phyloP scores from a whole-genome alignment of 2,797 vertebrate genomes.

The Sebastolobus alascanus region DNA sequence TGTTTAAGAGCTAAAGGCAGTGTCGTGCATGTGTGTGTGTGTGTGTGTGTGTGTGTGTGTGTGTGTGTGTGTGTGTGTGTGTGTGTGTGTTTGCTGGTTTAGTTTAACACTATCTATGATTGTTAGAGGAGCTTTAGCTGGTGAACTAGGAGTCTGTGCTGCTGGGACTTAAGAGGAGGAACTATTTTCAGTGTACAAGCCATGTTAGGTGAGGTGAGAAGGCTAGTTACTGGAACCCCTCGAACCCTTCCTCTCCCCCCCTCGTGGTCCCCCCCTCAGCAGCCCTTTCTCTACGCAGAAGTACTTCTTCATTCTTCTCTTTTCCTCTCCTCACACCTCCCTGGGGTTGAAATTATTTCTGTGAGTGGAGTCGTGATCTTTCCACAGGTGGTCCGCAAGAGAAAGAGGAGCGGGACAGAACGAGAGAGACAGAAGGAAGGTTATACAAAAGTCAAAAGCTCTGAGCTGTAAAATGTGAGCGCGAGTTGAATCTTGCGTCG shows the following conservation, averaged over 20 bases:
- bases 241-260: conserved; percentile 3
- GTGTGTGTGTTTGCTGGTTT: conserved; percentile 76
- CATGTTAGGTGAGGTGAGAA: conserved; percentile 55
- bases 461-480: conserved; percentile 39
- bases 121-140: conserved; percentile 74
- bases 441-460: conserved; percentile 61
- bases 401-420: conserved; percentile 52
- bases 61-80: conserved; percentile 40
- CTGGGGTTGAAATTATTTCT: conserved; percentile 52
- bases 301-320: conserved; percentile 27
- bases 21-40: conserved; percentile 48
- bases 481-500: conserved; percentile 15
- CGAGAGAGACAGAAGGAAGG: conserved; percentile 56
- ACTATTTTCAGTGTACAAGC: conserved; percentile 55
- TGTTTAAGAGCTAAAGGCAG: conserved; percentile 72
- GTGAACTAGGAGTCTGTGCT: conserved; percentile 63
- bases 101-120: conserved; percentile 75
- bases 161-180: conserved; percentile 46
- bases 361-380: conserved; percentile 45
- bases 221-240: conserved; percentile 40
- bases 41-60: conserved; percentile 35
- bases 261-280: conserved; percentile 34
- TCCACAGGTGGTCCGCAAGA: conserved; percentile 70
- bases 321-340: conserved; percentile 34
- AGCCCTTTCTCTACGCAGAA: conserved; percentile 24